Base-by-base conservation (phyloP, 2,888 invertebrate species). In the Dryobota labecula region DNA sequence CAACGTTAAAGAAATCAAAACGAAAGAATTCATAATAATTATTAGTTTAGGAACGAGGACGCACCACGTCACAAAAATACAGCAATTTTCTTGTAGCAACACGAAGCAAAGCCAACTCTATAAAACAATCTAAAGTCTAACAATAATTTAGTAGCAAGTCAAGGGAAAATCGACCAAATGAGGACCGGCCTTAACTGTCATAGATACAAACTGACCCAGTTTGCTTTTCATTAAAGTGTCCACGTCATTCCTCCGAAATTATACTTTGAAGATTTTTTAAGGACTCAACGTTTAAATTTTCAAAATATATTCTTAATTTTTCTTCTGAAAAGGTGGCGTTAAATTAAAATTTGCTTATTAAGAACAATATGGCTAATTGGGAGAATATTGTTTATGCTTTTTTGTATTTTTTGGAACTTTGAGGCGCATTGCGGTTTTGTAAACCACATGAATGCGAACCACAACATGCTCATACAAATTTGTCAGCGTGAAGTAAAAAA, bases 151-250 rank as follows among this genome's bases (percentile, higher is more conserved):
- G 61, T 71, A 62, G 70, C 69, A 69, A 83, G 69, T 69, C 82
- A 74, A 65, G 58, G 65, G 69, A 62, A 83, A 80, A 73, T 62
- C 69, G 73, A 70, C 81, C 76, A 78, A 73, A 80, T 70, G 73
- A 80, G 69, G 67, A 72, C 53, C 65, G 62, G 62, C 84, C 73
- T 58, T 68, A 80, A 84, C 78, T 76, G 78, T 75, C 73, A 77
- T 77, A 74, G 72, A 79, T 73, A 80, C 69, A 73, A 76, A 73
- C 66, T 77, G 84, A 80, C 82, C 84, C 62, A 84, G 82, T 84
- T 84, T 84, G 70, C 75, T 82, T 77, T 84, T 84, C 82, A 84
- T 79, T 84, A 82, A 76, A 74, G 61, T 83, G 76, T 79, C 79
- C 78, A 72, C 76, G 70, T 83, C 75, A 83, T 72, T 68, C 68